Conservation (phyloP, 2,113 vertebrate genomes). For the Bubo bubo region DNA sequence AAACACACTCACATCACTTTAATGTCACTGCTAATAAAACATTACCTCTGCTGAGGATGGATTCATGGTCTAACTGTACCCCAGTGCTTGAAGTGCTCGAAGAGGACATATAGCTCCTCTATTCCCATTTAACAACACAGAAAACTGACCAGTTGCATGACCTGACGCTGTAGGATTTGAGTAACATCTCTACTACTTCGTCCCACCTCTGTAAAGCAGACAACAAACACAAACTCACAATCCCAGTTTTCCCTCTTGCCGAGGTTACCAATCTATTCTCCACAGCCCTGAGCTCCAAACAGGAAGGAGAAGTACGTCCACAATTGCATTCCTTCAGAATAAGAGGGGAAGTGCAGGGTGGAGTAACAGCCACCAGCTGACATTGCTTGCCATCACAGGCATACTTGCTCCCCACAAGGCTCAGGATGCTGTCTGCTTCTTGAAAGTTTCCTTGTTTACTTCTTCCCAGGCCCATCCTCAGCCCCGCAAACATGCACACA, state of each 20-base stretch:
- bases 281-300: not conserved
- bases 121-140: not conserved
- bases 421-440: not conserved
- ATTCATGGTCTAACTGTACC: not conserved
- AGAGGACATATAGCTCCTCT: not conserved
- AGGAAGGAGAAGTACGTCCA: not conserved
- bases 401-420: not conserved
- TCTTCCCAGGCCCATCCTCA: not conserved
- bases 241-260: not conserved
- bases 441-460: not conserved
- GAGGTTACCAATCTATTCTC: not conserved
- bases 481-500: fast-evolving
- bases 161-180: not conserved
- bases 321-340: not conserved
- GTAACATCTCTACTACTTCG: not conserved
- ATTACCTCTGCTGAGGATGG: not conserved
- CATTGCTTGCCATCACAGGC: not conserved
- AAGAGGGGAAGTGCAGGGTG: not conserved
- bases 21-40: not conserved
- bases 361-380: not conserved
- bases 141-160: not conserved
- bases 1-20: not conserved
- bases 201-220: not conserved
- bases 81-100: not conserved
- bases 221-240: not conserved